A percentile compares a stretch with the other conserved stretches of the same genome.
Conservation (phyloP, 2,113 vertebrate genomes). For the Notarius lentiginosus region DNA sequence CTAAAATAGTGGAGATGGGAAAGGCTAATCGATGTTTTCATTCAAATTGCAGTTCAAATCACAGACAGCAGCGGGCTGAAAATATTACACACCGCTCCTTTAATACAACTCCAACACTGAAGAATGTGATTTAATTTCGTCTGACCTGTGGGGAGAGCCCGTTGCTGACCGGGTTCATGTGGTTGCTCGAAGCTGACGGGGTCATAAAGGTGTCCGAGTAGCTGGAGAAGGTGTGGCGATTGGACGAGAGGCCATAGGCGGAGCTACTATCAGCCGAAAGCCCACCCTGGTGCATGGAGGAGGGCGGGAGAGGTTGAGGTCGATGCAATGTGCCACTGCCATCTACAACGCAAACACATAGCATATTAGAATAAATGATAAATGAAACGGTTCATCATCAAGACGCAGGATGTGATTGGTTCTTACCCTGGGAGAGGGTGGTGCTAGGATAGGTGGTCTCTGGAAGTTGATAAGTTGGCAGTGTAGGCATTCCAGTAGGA, state of each 20-base stretch:
- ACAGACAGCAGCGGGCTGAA: not conserved
- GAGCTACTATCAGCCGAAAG: slow-evolving; percentile 82
- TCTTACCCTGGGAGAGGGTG: slow-evolving; percentile 90
- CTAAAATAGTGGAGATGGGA: not conserved
- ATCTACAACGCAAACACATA: slow-evolving; percentile 71
- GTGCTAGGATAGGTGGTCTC: slow-evolving; percentile 88
- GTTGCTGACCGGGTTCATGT: slow-evolving; percentile 97
- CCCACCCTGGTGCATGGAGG: slow-evolving; percentile 98
- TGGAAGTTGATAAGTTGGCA: slow-evolving; percentile 93
- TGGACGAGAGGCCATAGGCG: slow-evolving; percentile 86
- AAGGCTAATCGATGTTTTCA: not conserved
- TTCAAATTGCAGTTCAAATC: not conserved
- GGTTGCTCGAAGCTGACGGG: slow-evolving; percentile 87
- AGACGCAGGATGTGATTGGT: not conserved
- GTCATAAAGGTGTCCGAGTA: slow-evolving; percentile 98
- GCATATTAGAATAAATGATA: not conserved
- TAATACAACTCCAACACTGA: not conserved
- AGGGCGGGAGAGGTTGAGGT: slow-evolving; percentile 94
- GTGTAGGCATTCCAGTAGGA: slow-evolving; percentile 87
- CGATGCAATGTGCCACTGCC: slow-evolving; percentile 92
- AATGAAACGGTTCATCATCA: not conserved
- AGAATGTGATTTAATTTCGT: not conserved
- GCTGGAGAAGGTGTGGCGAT: slow-evolving; percentile 94
- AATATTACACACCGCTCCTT: not conserved
- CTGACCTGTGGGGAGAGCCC: slow-evolving; percentile 97